Conservation (phyloP, 2,113 vertebrate species). For the Gallinago media region DNA sequence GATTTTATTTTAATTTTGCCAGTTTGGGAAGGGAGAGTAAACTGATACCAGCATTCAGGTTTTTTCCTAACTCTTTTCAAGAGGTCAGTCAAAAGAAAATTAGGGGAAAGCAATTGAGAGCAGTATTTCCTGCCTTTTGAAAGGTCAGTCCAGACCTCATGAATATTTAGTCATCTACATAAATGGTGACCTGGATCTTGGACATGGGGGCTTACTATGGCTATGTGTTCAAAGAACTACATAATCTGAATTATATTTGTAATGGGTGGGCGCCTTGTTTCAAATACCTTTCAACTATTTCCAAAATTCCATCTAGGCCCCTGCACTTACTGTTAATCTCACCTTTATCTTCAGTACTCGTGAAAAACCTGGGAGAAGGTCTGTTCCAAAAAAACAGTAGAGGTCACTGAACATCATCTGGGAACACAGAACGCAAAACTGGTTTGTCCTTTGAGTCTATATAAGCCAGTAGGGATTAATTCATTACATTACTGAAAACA, state of each 20-base stretch:
- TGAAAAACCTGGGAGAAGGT: not conserved
- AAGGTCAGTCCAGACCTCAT: not conserved
- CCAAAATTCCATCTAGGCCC: not conserved
- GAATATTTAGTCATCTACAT: not conserved
- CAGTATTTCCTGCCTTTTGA: not conserved
- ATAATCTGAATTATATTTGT: not conserved
- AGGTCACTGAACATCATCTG: not conserved
- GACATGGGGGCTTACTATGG: not conserved
- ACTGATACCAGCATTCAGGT: not conserved
- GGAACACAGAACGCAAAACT: not conserved
- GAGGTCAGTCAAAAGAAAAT: not conserved
- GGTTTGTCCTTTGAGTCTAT: not conserved
- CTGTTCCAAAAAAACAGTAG: not conserved
- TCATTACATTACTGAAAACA: not conserved
- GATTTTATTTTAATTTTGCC: not conserved
- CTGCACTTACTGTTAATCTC: not conserved
- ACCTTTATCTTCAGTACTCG: not conserved
- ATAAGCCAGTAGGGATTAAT: not conserved
- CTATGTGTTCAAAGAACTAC: not conserved
- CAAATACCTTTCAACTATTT: not conserved
- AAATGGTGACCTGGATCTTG: not conserved
- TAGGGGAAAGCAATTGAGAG: not conserved
- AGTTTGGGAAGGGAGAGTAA: not conserved
- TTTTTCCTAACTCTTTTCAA: not conserved
- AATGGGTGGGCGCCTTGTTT: not conserved